Evolutionary conservation across 2,113 vertebrate species (phyloP).

Genomic region (Hoplias malabaricus): DNA sequence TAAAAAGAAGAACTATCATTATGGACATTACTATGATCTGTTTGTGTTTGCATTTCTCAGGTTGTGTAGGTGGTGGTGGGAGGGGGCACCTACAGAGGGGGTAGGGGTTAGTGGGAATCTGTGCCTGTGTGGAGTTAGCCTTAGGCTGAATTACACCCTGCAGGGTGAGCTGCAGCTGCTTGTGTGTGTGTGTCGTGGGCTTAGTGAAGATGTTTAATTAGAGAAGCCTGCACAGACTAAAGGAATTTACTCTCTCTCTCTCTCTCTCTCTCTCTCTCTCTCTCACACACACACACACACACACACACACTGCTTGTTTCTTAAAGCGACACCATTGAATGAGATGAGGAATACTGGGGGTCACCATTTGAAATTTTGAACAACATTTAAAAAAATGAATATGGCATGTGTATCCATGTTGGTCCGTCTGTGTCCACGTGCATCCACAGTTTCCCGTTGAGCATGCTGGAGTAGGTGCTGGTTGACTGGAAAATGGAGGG

Average conservation of each 20-base stretch:
- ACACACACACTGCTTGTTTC: no score
- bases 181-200: background rate
- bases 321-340: background rate
- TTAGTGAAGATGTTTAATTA: conserved; percentile 39
- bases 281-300: no score
- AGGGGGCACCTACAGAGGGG: background rate
- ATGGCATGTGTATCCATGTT: no score
- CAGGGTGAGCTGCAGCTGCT: background rate
- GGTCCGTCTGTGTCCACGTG: no score
- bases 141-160: background rate
- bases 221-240: conserved; percentile 15
- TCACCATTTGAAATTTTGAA: no score
- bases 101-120: background rate
- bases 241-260: background rate
- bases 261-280: no score
- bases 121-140: background rate
- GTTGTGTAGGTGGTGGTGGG: background rate
- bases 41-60: background rate
- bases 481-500: no score
- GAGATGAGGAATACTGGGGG: no score
- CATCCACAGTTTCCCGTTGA: no score
- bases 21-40: background rate
- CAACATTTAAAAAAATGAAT: no score
- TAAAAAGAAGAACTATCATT: no score
- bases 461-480: no score